A percentile compares a stretch with the other conserved stretches of the same genome.
Conservation (phyloP, 2,113 vertebrate genomes). For the Poeciliopsis turrubarensis region DNA sequence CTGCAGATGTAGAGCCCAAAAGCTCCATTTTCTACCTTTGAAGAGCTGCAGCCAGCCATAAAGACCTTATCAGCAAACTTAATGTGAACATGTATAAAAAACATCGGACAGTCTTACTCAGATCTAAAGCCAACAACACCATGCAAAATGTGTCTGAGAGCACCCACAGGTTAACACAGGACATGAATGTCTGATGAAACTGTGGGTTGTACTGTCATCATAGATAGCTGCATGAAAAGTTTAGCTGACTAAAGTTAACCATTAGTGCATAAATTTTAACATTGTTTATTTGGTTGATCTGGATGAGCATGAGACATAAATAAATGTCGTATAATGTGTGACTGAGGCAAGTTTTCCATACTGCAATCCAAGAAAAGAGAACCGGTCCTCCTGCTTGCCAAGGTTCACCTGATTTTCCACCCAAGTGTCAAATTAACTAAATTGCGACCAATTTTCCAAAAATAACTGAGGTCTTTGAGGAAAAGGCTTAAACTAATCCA, state of each 20-base stretch:
- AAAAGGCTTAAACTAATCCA: conserved; percentile 37
- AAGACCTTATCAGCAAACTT: conserved; percentile 26
- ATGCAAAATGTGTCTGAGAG: conserved; percentile 17
- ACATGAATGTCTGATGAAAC: conserved; percentile 33
- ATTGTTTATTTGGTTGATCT: conserved; percentile 30
- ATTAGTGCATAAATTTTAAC: conserved; percentile 11
- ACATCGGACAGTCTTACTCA: conserved; percentile 8
- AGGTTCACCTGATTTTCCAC: conserved; percentile 51
- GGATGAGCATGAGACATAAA: conserved; percentile 44
- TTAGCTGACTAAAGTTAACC: not conserved
- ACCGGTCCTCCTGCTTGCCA: not conserved
- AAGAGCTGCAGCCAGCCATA: conserved; percentile 30
- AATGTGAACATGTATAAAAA: conserved; percentile 40
- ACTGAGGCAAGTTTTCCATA: conserved; percentile 57
- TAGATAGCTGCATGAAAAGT: conserved; percentile 11
- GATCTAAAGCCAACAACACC: not conserved
- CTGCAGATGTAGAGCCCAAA: conserved; percentile 31
- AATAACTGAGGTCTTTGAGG: conserved; percentile 26
- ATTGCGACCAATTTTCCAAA: conserved; percentile 57
- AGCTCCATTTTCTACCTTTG: conserved; percentile 32
- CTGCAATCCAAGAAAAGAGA: conserved; percentile 5
- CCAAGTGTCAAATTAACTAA: conserved; percentile 55
- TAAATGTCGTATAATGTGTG: conserved; percentile 37
- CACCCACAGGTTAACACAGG: conserved; percentile 16
- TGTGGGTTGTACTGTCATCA: conserved; percentile 9